Evolutionary conservation across 2,888 invertebrate genomes (phyloP).

Genomic region (Phlogophora meticulosa): DNA sequence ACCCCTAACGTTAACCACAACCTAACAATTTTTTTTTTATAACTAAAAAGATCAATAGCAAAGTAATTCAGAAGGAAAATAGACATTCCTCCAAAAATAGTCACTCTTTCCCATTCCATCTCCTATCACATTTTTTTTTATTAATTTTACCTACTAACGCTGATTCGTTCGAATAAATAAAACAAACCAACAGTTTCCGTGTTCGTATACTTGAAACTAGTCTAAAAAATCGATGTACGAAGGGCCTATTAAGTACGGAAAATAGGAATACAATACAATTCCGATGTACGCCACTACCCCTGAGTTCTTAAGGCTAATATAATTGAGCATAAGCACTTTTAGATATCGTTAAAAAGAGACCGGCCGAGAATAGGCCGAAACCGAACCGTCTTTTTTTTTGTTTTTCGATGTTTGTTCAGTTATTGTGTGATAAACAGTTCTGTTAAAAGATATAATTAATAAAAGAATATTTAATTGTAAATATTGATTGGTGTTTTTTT

Average conservation of each 20-base stretch:
- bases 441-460: too few relatives aligned
- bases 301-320: conserved; percentile 83
- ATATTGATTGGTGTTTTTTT: too few relatives aligned
- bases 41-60: conserved; percentile 78
- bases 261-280: conserved; percentile 73
- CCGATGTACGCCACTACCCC: conserved; percentile 72
- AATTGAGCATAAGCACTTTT: conserved; percentile 90
- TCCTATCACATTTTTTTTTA: conserved; percentile 86
- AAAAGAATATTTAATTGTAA: too few relatives aligned
- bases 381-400: too few relatives aligned
- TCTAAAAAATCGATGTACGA: conserved; percentile 76
- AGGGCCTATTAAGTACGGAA: conserved; percentile 76
- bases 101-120: conserved; percentile 76
- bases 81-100: conserved; percentile 83
- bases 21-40: conserved; percentile 83
- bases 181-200: conserved; percentile 79
- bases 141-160: conserved; percentile 75
- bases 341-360: conserved; percentile 76
- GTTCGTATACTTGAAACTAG: conserved; percentile 89
- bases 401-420: too few relatives aligned
- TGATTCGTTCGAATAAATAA: conserved; percentile 78
- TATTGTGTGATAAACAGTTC: too few relatives aligned
- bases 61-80: conserved; percentile 81
- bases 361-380: too few relatives aligned
- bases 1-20: conserved; percentile 84